phyloP scores from a whole-genome alignment of 2,888 invertebrate species.

The Elmis aenea region DNA sequence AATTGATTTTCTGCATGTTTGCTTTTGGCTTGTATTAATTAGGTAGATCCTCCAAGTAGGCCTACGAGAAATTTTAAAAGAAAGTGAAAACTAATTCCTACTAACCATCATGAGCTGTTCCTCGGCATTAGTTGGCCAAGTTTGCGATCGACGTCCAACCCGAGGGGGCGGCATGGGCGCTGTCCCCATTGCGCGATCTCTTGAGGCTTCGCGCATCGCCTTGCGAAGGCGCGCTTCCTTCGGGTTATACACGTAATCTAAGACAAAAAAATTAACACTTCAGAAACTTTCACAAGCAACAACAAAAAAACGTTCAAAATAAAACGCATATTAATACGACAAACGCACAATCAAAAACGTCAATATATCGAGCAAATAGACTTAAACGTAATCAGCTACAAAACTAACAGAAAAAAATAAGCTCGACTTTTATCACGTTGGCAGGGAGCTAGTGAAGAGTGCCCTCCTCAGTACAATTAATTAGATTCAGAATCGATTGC shows the following conservation, averaged over 20 bases:
- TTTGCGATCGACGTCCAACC: conserved; percentile 47
- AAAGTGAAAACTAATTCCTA: too few species aligned
- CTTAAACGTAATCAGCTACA: too few species aligned
- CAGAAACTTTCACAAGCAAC: too few species aligned
- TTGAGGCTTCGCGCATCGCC: conserved; percentile 51
- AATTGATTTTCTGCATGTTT: too few species aligned
- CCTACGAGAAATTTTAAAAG: too few species aligned
- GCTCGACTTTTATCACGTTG: conserved; percentile 17
- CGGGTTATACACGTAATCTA: conserved; percentile 61
- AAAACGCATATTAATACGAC: not conserved
- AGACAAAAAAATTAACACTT: too few species aligned
- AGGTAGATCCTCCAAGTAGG: too few species aligned
- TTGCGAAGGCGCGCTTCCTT: conserved; percentile 59
- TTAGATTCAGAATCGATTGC: conserved; percentile 35
- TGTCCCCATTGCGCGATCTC: conserved; percentile 47
- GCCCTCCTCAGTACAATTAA: conserved; percentile 32
- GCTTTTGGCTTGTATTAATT: too few species aligned
- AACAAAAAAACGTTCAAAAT: conserved; percentile 1
- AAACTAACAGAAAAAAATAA: conserved; percentile 5
- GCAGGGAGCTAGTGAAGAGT: conserved; percentile 11
- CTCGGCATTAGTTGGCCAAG: conserved; percentile 34
- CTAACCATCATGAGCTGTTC: conserved; percentile 40
- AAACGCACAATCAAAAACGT: too few species aligned
- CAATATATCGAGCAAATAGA: too few species aligned
- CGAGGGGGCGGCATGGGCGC: conserved; percentile 54